Evolutionary conservation across 30 jellyfish, hydroid and myxozoan species (phyloP), one percentile per base, ranked within the genome.

Genomic region (Clytia hemisphaerica): DNA sequence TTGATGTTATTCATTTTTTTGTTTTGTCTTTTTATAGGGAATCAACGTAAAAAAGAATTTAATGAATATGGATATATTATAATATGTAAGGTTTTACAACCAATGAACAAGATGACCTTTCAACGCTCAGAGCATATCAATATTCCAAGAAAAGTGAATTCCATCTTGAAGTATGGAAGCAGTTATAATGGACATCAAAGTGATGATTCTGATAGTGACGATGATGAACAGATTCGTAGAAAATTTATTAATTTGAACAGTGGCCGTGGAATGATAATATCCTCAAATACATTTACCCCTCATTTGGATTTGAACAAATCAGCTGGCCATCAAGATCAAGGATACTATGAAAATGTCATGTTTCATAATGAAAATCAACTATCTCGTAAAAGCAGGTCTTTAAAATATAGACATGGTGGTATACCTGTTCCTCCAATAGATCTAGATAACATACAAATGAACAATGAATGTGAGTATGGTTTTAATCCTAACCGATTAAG

Each of bases 401-500:
- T 65, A 16, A 24, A 24, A 65, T 7, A 63, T 1, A 65, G 25
- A 37, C 37, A 9, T 65, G 61, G 44, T 65, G 71, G 71, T 2
- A 38, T 61, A 36, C 78, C 63, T 0, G 38, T 25, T 36, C 78
- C 78, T 3, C 72, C 47, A 12, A 40, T 69, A 34, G 71, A 73
- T 30, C 79, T 85, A n/a, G 96, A 85, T 44, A 82, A 88, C 27
- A 88, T 88, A 21, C 68, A 67, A 10, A 31, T 88, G 28, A 78
- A 61, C 16, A 75, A 75, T 31, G 87, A 88, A 48, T 80, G 71
- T 37, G 97, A 88, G 55, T 88, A 88, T 45, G 97, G 97, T 4
- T 88, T 88, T 38, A 88, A 88, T 69, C 94, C 88, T 12, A 68
- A 61, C 31, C 57, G 97, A 42, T 42, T 37, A 6, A 65, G 35